Base-by-base conservation (phyloP, 2,797 vertebrate genomes). In the Rhodeus uyekii region DNA sequence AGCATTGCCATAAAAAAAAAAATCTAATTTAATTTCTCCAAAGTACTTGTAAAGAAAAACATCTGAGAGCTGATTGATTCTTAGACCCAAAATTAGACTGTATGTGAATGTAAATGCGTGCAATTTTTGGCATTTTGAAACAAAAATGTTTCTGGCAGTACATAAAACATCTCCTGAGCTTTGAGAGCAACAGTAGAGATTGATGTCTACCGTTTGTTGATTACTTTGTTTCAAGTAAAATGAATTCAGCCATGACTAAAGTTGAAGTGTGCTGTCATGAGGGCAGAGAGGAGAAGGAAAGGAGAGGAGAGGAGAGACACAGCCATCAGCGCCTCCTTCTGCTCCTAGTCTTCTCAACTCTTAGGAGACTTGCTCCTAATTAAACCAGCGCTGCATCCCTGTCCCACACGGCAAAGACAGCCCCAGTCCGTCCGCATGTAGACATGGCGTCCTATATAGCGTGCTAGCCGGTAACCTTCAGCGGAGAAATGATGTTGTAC, bases 331-430 rank as follows among this genome's bases (percentile, higher is more conserved):
- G 12, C 60, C 76, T 80, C 72, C 82, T 82, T 78, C 64, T 55
- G 19, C 50, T 75, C 73, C n/a, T 18, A 67, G 64, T 84, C 60
- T 38, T 69, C 32, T 81, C 67, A 64, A 84, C 34, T 63, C 80
- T 76, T 46, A 55, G 71, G 85, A 86, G 86, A 61, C 69, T 71
- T 82, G 86, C 68, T 85, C 81, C 84, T 86, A 89, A 89, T 89
- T 87, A 88, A 86, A 87, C 53, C 75, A 80, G 82, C 72, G 65
- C 55, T 78, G 80, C 78, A 79, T 79, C 39, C 38, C 73, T 67
- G 48, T 87, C 87, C 84, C 87, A 82, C 76, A 61, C 83, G 87
- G 77, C 83, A 79, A 32, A 58, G 53, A 81, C 71, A 82, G 76
- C 75, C 44, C 36, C 72, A 78, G 78, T 69, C 83, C 83, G 75